These are phyloP conservation scores for Cataglyphis hispanica DNA, from an alignment of 1,140 invertebrate genomes.

Conservation along the genomic window DNA sequence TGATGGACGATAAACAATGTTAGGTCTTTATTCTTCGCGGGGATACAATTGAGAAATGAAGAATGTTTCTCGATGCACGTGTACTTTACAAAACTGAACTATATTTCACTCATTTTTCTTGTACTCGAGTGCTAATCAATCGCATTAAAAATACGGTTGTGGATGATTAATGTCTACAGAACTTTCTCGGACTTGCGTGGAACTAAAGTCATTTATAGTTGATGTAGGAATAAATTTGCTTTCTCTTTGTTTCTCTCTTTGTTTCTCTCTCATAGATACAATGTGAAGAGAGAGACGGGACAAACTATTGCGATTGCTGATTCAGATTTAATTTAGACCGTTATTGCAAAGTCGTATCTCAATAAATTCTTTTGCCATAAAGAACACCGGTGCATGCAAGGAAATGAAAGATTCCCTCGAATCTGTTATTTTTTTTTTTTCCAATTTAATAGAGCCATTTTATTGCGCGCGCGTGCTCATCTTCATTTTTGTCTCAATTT, in stretches of 20 bases:
- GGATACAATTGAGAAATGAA: not conserved
- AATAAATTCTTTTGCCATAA: not conserved
- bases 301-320: not conserved
- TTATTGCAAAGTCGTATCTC: not conserved
- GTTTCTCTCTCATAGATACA: not conserved
- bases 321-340: not conserved
- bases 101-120: conserved; percentile 8
- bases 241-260: not conserved
- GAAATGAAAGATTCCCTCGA: not conserved
- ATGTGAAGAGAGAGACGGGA: not conserved
- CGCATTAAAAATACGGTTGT: not conserved
- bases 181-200: not conserved
- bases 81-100: conserved; percentile 21
- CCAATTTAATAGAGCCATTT: not conserved
- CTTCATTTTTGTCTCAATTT: not conserved
- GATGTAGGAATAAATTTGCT: not conserved
- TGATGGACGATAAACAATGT: not conserved
- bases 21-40: not conserved
- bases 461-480: not conserved
- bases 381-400: not conserved
- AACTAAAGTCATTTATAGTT: not conserved
- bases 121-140: not conserved
- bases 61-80: not conserved
- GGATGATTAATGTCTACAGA: not conserved
- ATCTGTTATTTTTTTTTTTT: not conserved